Percentiles rank a stretch among this genome's conserved stretches.
phyloP scores from a whole-genome alignment of 92 coral and sea anemone genomes.

The Epizoanthus scotinus region DNA sequence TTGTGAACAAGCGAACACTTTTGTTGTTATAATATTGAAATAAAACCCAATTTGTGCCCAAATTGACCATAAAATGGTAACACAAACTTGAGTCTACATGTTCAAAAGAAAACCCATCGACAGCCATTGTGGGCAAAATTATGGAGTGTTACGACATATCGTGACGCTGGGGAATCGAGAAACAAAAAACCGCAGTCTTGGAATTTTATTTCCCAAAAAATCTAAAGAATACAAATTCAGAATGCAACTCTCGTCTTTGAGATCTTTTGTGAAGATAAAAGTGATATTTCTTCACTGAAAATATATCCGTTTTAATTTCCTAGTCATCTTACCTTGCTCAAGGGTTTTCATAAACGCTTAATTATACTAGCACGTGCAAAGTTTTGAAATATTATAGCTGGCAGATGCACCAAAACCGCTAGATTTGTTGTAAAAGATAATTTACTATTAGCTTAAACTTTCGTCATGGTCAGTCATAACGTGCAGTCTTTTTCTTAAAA shows the following conservation, averaged over 20 bases:
- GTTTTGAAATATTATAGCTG: not conserved
- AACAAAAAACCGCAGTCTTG: not conserved
- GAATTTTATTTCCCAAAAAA: not conserved
- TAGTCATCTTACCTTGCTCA: slow-evolving; percentile 3
- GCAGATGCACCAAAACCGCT: slow-evolving; percentile 33
- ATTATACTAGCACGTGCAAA: slow-evolving; percentile 29
- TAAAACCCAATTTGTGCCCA: slow-evolving; percentile 13
- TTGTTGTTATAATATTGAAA: not conserved
- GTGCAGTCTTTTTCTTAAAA: not conserved
- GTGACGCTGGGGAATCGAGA: not conserved
- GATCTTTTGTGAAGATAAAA: not conserved
- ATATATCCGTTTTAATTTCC: slow-evolving; percentile 17
- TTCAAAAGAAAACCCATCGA: not conserved
- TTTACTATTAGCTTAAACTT: not conserved
- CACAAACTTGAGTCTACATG: slow-evolving; percentile 12
- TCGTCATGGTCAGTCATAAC: too few species aligned
- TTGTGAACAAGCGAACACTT: not conserved
- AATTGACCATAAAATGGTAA: slow-evolving; percentile 8
- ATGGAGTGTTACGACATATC: not conserved
- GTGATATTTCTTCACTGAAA: slow-evolving; percentile 1
- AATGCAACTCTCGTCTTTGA: not conserved
- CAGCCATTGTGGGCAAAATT: not conserved
- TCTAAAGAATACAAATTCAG: not conserved
- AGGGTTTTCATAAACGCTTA: not conserved
- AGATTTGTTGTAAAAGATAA: not conserved